phyloP scores from a whole-genome alignment of 2,113 vertebrate species.

The Saguinus imperator region DNA sequence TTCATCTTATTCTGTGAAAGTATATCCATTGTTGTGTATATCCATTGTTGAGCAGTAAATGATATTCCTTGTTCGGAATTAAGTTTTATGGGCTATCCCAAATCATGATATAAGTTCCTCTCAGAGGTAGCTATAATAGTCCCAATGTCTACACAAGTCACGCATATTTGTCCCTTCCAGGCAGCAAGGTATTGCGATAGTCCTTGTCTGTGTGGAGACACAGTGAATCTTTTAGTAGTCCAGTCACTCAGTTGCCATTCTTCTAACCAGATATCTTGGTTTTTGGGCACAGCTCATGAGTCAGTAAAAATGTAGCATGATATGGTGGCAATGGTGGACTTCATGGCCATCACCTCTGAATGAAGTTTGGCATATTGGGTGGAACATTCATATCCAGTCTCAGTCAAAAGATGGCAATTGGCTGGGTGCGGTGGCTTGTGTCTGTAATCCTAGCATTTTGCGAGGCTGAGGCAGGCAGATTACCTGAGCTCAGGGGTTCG shows the following conservation, averaged over 20 bases:
- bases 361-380: background rate
- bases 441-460: too few relatives aligned
- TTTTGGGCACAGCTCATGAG: background rate
- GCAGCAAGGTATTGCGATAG: background rate
- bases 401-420: background rate
- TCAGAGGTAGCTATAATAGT: background rate
- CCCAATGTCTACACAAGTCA: background rate
- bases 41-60: background rate
- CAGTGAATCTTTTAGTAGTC: background rate
- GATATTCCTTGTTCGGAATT: background rate
- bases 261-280: background rate
- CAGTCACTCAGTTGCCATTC: background rate
- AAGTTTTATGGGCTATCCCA: background rate
- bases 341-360: background rate
- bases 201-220: background rate
- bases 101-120: background rate
- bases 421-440: too few relatives aligned
- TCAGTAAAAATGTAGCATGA: background rate
- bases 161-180: background rate
- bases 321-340: background rate
- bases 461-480: too few relatives aligned
- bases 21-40: background rate
- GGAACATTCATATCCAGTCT: background rate
- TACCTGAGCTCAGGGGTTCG: too few relatives aligned
- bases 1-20: background rate